Conservation (phyloP, 2,113 vertebrate genomes). For the Hirundichthys speculiger region DNA sequence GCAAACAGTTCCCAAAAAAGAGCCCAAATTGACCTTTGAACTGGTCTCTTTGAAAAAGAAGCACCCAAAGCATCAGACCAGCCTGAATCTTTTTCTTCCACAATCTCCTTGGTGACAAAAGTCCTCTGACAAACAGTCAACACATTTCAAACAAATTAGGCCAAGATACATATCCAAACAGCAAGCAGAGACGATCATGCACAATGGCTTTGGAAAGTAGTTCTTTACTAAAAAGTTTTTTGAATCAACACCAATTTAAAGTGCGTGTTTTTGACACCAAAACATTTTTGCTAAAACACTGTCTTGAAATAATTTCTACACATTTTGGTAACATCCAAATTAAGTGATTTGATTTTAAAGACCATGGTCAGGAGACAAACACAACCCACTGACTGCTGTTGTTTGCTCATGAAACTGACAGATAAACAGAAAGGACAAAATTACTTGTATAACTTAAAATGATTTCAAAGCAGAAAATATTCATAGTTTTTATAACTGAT, state of each 20-base stretch:
- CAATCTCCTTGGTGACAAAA: slow-evolving; percentile 51
- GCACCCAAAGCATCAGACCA: slow-evolving; percentile 49
- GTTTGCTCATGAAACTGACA: too few species aligned
- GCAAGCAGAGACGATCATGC: slow-evolving; percentile 30
- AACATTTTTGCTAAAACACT: too few species aligned
- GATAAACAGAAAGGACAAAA: too few species aligned
- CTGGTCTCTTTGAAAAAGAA: slow-evolving; percentile 61
- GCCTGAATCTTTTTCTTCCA: slow-evolving; percentile 54
- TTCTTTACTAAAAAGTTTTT: background rate
- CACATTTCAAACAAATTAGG: background rate
- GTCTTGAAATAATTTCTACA: too few species aligned
- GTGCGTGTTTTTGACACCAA: too few species aligned
- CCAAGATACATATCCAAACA: slow-evolving; percentile 44
- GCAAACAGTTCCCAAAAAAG: slow-evolving; percentile 26
- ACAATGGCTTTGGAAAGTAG: background rate
- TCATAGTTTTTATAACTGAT: too few species aligned
- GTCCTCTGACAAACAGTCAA: slow-evolving; percentile 35
- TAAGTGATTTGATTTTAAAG: too few species aligned
- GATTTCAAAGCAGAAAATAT: too few species aligned
- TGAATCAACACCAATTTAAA: slow-evolving; percentile 12
- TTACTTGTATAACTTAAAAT: too few species aligned
- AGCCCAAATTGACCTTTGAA: slow-evolving; percentile 68
- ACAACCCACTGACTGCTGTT: too few species aligned
- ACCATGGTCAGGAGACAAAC: too few species aligned
- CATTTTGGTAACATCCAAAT: too few species aligned